These are phyloP conservation scores for Oceanites oceanicus DNA, from an alignment of 2,113 vertebrate species.

Conservation along the genomic window DNA sequence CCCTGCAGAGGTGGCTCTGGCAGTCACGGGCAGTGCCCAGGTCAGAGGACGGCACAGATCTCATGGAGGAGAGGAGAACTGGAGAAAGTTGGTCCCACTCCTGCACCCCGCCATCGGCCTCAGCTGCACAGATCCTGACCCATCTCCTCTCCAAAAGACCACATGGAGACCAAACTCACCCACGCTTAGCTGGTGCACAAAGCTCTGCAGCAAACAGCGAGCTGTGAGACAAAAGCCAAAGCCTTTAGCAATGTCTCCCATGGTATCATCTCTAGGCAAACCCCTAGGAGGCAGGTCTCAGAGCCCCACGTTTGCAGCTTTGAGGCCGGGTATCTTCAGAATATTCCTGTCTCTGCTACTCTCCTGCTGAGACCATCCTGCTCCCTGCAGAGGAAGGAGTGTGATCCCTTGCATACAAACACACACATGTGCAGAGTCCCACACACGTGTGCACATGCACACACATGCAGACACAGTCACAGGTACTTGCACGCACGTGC, in stretches of 20 bases:
- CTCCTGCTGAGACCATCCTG: neutral
- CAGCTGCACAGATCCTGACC: neutral
- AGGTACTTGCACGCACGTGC: too few relatives aligned
- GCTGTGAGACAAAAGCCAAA: neutral
- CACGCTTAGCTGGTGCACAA: accelerated
- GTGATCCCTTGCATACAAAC: neutral
- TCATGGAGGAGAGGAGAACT: neutral
- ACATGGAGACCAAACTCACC: neutral
- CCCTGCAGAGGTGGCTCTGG: neutral
- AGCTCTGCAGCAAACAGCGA: neutral
- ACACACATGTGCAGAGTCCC: neutral
- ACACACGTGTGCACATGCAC: too few relatives aligned
- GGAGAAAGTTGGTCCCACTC: accelerated
- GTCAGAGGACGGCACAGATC: neutral
- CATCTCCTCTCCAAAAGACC: neutral
- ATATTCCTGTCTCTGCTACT: neutral
- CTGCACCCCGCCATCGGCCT: accelerated
- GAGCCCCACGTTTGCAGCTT: neutral
- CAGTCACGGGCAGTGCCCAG: neutral
- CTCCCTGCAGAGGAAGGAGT: neutral
- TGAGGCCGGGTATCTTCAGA: neutral
- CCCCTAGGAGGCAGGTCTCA: neutral
- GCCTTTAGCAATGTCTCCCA: neutral
- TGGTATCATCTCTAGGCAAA: neutral
- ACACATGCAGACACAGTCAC: neutral